Evolutionary conservation across 2,888 invertebrate genomes (phyloP).

Genomic region (Erannis defoliaria): DNA sequence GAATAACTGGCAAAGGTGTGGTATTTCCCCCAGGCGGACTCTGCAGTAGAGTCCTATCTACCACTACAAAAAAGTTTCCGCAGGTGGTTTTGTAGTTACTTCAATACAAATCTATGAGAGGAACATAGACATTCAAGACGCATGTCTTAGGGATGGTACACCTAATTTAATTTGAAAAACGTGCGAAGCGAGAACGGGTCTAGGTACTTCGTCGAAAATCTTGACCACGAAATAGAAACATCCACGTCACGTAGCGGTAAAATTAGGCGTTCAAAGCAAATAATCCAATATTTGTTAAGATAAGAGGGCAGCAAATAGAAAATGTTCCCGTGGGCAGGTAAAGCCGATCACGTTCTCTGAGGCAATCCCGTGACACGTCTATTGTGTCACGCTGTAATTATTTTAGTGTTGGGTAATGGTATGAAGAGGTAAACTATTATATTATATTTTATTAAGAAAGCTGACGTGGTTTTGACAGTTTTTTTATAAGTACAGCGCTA

Average conservation of each 20-base stretch:
- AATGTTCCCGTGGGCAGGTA: conserved; percentile 57
- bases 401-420: neutral
- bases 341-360: conserved; percentile 49
- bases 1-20: too few species aligned
- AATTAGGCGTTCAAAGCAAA: conserved; percentile 68
- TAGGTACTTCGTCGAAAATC: conserved; percentile 9
- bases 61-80: too few species aligned
- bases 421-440: too few species aligned
- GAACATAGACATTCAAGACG: too few species aligned
- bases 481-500: too few species aligned
- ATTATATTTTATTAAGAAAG: too few species aligned
- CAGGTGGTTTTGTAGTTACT: too few species aligned
- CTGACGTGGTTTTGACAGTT: too few species aligned
- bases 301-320: conserved; percentile 64
- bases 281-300: conserved; percentile 70
- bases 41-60: too few species aligned
- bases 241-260: conserved; percentile 66
- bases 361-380: conserved; percentile 32
- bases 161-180: conserved; percentile 7
- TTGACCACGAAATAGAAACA: conserved; percentile 20
- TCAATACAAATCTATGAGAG: too few species aligned
- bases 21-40: too few species aligned
- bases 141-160: neutral
- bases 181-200: neutral
- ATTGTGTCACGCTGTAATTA: conserved; percentile 27